Base-by-base conservation (phyloP, 2,888 invertebrate genomes). In the Aphidius colemani region DNA sequence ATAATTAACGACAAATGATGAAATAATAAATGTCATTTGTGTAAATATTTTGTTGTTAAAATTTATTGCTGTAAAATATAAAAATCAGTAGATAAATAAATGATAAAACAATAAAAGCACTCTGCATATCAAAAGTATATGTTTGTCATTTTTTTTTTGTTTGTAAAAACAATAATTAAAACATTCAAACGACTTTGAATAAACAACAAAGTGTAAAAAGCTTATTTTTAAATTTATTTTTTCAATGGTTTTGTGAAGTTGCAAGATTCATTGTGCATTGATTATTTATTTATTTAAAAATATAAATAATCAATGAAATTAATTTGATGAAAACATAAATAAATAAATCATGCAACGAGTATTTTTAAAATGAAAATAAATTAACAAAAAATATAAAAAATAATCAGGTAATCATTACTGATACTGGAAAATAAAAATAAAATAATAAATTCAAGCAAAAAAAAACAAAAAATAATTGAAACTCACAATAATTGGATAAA, bases 401-500 rank as follows among this genome's bases (percentile, higher is more conserved):
- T 30, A 30, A 30, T 30, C 30, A 4, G 30, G 5, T 30, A 30
- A 30, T 30, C 4, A 30, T 30, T 5, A 30, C 30, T 30, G 30
- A 5, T 30, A 5, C 30, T 30, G 30, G 30, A 1, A 30, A 5
- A 30, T 3, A 30, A 3, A 30, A 30, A 30, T 30, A 30, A 30
- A 30, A 30, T 30, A 30, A 30, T 30, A 30, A 30, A 30, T 18
- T 30, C 30, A 63, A 63, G 67, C 66, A 65, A 65, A 64, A 67
- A 66, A 69, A 71, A 70, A 70, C 70, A 69, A 70, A 67, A 70
- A 72, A 70, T 65, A 65, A 72, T 69, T 68, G 65, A 61, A 49
- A 67, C 30, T 62, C 53, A 8, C 45, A 48, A 11, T 39, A 41
- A 48, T n/a, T 46, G 10, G 30, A 39, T 13, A 45, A 53, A 61